Percentiles rank a stretch among this genome's conserved stretches.
Evolutionary conservation across 2,888 invertebrate species (phyloP).

Genomic region (Peribatodes rhomboidaria): DNA sequence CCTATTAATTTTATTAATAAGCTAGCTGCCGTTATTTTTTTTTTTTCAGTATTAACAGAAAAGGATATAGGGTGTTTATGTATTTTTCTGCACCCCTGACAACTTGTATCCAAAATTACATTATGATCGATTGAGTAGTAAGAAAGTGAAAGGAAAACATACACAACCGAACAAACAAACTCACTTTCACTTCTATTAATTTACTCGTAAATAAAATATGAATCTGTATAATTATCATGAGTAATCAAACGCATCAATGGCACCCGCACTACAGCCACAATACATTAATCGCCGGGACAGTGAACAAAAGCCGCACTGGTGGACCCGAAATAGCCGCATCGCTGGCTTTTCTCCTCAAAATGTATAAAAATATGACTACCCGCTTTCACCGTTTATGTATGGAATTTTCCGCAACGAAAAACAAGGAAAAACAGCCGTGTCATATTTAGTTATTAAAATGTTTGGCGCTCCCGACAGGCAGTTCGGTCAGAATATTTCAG

Average conservation of each 20-base stretch:
- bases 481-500: background rate
- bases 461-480: conserved; percentile 5
- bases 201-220: no score
- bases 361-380: conserved; percentile 43
- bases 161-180: no score
- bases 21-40: no score
- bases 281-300: conserved; percentile 31
- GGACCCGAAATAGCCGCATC: conserved; percentile 45
- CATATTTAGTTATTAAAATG: conserved; percentile 39
- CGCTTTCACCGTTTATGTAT: conserved; percentile 38
- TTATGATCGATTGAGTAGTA: no score
- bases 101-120: no score
- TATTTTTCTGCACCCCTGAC: no score
- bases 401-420: conserved; percentile 46
- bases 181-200: no score
- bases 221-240: background rate
- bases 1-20: no score
- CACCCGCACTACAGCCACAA: conserved; percentile 24
- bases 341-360: conserved; percentile 41
- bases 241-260: conserved; percentile 2
- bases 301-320: conserved; percentile 40
- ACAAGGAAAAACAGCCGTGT: conserved; percentile 42
- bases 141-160: no score
- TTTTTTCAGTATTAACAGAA: no score
- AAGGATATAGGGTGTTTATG: no score